Conservation (phyloP, 2,797 vertebrate species). For the Ispidina picta region DNA sequence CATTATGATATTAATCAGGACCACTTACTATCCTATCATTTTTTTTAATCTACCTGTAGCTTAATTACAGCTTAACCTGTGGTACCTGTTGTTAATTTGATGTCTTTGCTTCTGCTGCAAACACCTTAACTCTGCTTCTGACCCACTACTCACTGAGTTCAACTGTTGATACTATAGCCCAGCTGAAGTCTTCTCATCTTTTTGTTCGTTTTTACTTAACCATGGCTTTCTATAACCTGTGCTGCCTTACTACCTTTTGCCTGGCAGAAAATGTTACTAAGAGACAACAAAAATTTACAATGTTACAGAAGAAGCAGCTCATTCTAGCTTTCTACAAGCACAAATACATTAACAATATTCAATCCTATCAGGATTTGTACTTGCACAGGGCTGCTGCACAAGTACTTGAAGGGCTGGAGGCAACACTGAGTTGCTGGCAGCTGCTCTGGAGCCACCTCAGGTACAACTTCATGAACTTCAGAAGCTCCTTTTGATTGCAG, state of each 20-base stretch:
- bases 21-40: neutral
- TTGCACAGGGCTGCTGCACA: neutral
- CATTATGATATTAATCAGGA: neutral
- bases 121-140: neutral
- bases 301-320: neutral
- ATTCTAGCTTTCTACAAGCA: neutral
- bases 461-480: fast-evolving
- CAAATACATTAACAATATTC: neutral
- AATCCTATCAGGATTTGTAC: neutral
- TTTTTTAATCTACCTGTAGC: neutral
- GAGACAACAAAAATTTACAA: neutral
- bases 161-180: neutral
- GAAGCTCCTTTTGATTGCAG: neutral
- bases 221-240: neutral
- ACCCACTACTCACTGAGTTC: neutral
- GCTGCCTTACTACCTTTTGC: neutral
- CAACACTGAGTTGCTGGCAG: too few species aligned
- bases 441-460: neutral
- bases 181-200: neutral
- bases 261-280: neutral
- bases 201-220: neutral
- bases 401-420: neutral
- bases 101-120: neutral
- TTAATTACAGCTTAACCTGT: neutral
- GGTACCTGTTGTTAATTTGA: neutral